A percentile compares a stretch with the other conserved stretches of the same genome.
phyloP scores from a whole-genome alignment of 92 coral and sea anemone species.

The Epizoanthus fatuus region DNA sequence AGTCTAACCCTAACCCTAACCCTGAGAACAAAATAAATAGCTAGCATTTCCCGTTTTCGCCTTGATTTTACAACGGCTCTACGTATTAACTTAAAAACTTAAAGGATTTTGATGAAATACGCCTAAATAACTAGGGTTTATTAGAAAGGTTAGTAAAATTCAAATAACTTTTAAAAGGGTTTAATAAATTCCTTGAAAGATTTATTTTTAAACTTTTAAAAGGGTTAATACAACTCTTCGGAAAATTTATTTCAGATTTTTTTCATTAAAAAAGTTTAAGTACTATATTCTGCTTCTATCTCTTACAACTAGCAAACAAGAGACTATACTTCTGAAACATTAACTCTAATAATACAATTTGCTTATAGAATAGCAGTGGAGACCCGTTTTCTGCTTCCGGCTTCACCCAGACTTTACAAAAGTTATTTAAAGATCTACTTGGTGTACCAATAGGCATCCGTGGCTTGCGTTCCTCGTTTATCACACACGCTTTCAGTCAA shows the following conservation, averaged over 20 bases:
- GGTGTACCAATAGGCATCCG: constrained; percentile 38
- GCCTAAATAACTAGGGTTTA: constrained; percentile 25
- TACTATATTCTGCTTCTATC: too few relatives aligned
- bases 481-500: constrained; percentile 20
- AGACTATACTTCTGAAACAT: too few relatives aligned
- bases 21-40: constrained; percentile 24
- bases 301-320: too few relatives aligned
- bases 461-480: constrained; percentile 25
- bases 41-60: constrained; percentile 21
- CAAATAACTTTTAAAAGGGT: constrained; percentile 18
- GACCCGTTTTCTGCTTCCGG: neutral
- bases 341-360: neutral
- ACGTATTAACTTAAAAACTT: constrained; percentile 29
- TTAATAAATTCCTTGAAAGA: neutral
- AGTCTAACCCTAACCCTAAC: constrained; percentile 17
- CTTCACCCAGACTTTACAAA: constrained; percentile 4
- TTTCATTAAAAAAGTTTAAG: too few relatives aligned
- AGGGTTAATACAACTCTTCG: too few relatives aligned
- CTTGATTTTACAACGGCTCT: constrained; percentile 15
- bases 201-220: too few relatives aligned
- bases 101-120: constrained; percentile 32
- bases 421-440: neutral
- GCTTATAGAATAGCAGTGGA: neutral
- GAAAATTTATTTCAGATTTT: too few relatives aligned
- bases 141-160: neutral